Percentiles rank a stretch among this genome's conserved stretches.
Conservation (phyloP, 2,113 vertebrate species). For the Caloenas nicobarica region DNA sequence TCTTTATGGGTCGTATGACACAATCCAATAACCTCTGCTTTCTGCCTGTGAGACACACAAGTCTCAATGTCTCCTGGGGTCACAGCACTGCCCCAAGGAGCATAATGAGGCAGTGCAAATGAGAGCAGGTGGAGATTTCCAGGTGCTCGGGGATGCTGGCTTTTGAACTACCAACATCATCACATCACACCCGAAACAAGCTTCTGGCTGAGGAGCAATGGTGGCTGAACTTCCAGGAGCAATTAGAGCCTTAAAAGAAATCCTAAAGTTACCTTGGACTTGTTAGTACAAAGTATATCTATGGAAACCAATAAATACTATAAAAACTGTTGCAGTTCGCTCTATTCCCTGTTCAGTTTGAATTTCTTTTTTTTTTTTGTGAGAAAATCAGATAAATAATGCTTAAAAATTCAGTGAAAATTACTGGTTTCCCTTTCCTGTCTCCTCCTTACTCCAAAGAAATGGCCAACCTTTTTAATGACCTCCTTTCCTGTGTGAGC, state of each 20-base stretch:
- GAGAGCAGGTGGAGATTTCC: not conserved
- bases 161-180: not conserved
- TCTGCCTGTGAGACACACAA: not conserved
- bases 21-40: not conserved
- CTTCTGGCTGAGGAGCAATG: not conserved
- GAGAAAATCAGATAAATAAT: not conserved
- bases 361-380: not conserved
- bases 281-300: not conserved
- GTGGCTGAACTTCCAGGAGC: not conserved
- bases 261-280: not conserved
- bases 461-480: not conserved
- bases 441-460: not conserved
- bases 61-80: not conserved
- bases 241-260: not conserved
- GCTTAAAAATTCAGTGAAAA: not conserved
- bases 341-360: not conserved
- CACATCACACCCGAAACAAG: not conserved
- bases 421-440: not conserved
- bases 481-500: not conserved
- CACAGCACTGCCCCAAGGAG: not conserved
- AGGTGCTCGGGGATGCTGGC: not conserved
- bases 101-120: not conserved
- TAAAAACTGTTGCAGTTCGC: not conserved
- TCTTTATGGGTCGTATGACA: fast-evolving
- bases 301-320: not conserved